Base-by-base conservation (phyloP, 2,888 invertebrate species). In the Lutraria lutraria region DNA sequence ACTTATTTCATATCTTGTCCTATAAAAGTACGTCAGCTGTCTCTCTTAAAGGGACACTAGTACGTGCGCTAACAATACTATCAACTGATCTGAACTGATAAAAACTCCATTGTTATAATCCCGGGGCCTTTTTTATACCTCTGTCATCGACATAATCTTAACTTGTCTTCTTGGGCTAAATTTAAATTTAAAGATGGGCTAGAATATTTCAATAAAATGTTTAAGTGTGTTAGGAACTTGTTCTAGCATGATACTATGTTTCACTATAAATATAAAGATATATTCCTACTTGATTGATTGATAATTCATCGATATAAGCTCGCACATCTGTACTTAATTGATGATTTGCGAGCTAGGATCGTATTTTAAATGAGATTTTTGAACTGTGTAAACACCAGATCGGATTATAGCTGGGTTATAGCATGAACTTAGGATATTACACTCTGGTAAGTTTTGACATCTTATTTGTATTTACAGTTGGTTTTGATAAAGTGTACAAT, bases 281-380 rank as follows among this genome's bases (percentile, higher is more conserved):
- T 16, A 76, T 76, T 34, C 25, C 76, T 16, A 34, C 16, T 76
- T 76, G 76, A 76, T 76, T 16, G 76, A 76, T 76, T 31, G 76
- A 2, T 31, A 13, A 31, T 2, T 34, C 15, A 76, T 34, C 76
- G 76, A 76, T 76, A 19, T 34, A 31, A 25, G 19, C 31, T 8
- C 76, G 19, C 1, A 15, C 34, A 76, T 34, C 25, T 31, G 76
- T 76, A 76, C 31, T 76, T 76, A 76, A 76, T 34, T 31, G 31
- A 34, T 31, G 76, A 76, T 76, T 76, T 76, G 76, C 31, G 31
- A 76, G 13, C 25, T 76, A 34, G 16, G 76, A 76, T 76, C 76
- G 76, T 16, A 76, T 76, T 76, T 76, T 31, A 76, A 68, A 76
- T 76, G 34, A 76, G 76, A 76, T 34, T 34, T 76, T 76, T 76